Percentiles rank a stretch among this genome's conserved stretches.
phyloP scores from a whole-genome alignment of 2,888 invertebrate species.

The Periphyllus acericola region DNA sequence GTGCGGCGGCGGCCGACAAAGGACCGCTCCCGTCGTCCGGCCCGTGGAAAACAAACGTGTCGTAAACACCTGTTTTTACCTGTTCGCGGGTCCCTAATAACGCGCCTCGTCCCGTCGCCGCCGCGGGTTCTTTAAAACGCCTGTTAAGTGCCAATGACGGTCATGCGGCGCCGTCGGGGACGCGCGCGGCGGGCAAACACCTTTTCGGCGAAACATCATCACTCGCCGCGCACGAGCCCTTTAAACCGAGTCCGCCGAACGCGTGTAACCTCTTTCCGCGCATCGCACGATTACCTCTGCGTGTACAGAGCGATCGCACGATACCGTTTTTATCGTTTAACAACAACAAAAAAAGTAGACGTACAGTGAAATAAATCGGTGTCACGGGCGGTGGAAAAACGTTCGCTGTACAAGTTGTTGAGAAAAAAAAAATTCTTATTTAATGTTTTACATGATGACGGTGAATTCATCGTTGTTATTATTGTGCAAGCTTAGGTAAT shows the following conservation, averaged over 20 bases:
- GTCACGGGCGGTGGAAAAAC: too few relatives aligned
- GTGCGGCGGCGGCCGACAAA: slow-evolving; percentile 11
- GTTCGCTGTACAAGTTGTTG: too few relatives aligned
- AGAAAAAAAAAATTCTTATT: too few relatives aligned
- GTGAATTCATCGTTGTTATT: too few relatives aligned
- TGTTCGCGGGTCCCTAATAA: slow-evolving; percentile 46
- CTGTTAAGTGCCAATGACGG: slow-evolving; percentile 49
- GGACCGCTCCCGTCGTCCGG: not conserved
- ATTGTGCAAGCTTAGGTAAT: too few relatives aligned
- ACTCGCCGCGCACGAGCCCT: slow-evolving; percentile 26
- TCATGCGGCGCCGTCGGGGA: not conserved
- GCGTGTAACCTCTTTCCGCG: not conserved
- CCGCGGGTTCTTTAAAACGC: slow-evolving; percentile 29
- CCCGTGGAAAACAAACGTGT: slow-evolving; percentile 60
- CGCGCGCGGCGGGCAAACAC: not conserved
- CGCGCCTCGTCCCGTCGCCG: not conserved
- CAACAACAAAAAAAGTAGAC: too few relatives aligned
- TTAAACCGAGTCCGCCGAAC: slow-evolving; percentile 20
- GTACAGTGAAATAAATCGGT: too few relatives aligned
- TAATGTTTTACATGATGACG: too few relatives aligned
- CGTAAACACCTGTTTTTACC: slow-evolving; percentile 59
- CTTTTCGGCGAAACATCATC: slow-evolving; percentile 40
- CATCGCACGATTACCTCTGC: not conserved
- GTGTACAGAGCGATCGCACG: not conserved
- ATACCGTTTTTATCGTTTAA: not conserved